Base-by-base conservation (phyloP, 2,888 invertebrate genomes). In the Polymixis flavicincta region DNA sequence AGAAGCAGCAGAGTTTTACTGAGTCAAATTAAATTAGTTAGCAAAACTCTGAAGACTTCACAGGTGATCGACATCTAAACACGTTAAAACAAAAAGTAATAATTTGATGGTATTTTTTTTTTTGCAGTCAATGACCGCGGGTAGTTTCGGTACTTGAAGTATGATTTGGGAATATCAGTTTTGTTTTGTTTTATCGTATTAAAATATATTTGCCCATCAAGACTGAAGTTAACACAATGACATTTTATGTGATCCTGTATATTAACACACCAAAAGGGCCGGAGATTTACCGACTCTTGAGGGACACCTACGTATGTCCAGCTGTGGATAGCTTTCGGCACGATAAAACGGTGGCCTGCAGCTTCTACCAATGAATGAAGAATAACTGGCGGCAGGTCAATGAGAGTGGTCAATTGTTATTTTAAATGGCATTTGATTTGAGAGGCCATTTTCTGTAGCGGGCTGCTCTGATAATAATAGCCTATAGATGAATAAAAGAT, bases 1-100 rank as follows among this genome's bases (percentile, higher is more conserved):
- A 85, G 1, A 69, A 84, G 82, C 74, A 71, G 69, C 76, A 76
- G 83, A 72, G 82, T 76, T 74, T 17, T 57, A 17, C 28, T 17
- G 3, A 4, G 57, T 28, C 13, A 25, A 54, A 54, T 54, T 52
- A 50, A 50, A 50, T 50, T 50, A 19, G 48, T 50, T 50, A 50
- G 48, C 48, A 1, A 13, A 11, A 45, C 42, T 45, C 11, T 45
- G 48, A 50, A 50, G 19, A 50, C 7, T 19, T 19, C 19, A 19
- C 8, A 19, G 50, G 19, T 19, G 42, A 19, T 50, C 19, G 7
- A 19, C 6, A 6, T 7, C 6, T 19, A 50, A 50, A 19, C 50
- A 19, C 19, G 2, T 17, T 50, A 8, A 50, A 19, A 50, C 19
- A 50, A 50, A 50, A 50, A 17, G 19, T 17, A 50, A 50, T 19